Evolutionary conservation across 2,797 vertebrate genomes (phyloP), one percentile per base, ranked within the genome.

Genomic region (Pangasius krempfi): DNA sequence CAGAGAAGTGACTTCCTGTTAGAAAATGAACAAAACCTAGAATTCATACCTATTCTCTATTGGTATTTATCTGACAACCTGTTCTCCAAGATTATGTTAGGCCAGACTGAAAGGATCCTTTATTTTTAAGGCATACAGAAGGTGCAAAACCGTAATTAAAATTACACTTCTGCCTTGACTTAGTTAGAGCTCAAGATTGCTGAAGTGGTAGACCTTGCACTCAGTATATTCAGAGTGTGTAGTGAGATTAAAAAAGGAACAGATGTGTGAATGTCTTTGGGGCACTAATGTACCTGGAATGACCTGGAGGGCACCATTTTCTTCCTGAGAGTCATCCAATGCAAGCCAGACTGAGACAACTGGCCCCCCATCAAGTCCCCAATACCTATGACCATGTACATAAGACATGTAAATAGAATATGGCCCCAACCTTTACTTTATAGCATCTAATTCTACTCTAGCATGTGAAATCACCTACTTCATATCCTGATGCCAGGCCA

Each of bases 401-500:
- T n/a, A 60, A 83, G 40, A 66, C 27, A 30, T 30, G 54, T 3
- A 64, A 64, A 47, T 64, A 40, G 54, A 40, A 18, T 33, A 75
- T 75, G 20, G 7, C 7, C 18, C 33, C 27, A 12, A 50, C 2
- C 22, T 37, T 72, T 37, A 37, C 72, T 52, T 30, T 33, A 27
- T 25, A 62, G 68, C 10, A 50, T 83, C 3, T 47, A 68, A n/a
- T 73, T 85, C 13, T 33, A 37, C 25, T 70, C 22, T 10, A 54
- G 25, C 13, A 22, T 83, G 12, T 27, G 5, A 79, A 68, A 50
- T n/a, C 58, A 91, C 92, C 75, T 60, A 96, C 96, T 94, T 97
- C 93, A 97, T 97, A 68, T 97, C 96, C 93, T 97, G 96, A 91
- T 97, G 96, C 96, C 96, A 97, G 89, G 96, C 96, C 76, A 97